phyloP scores from a whole-genome alignment of 1,140 invertebrate species.

The Hyles vespertilio region DNA sequence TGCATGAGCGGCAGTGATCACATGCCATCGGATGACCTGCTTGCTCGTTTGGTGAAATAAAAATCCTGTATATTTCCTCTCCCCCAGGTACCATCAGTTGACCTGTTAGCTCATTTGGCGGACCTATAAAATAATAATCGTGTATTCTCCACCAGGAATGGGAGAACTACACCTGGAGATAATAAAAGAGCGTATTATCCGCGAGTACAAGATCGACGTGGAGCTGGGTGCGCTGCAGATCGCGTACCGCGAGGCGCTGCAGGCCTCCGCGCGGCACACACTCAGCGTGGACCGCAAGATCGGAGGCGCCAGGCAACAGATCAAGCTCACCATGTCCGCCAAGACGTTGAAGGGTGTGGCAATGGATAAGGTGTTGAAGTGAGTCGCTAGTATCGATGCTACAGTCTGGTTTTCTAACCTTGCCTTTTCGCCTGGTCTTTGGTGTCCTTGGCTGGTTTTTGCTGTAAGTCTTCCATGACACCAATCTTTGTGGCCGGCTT shows the following conservation, averaged over 20 bases:
- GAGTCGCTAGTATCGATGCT: constrained; percentile 1
- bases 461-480: too few relatives aligned
- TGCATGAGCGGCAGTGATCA: too few relatives aligned
- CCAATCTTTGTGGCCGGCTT: too few relatives aligned
- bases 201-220: constrained; percentile 94
- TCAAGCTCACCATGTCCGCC: constrained; percentile 78
- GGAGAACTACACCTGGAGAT: constrained; percentile 98
- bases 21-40: too few relatives aligned
- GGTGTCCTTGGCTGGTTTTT: too few relatives aligned
- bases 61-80: too few relatives aligned
- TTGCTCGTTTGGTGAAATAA: too few relatives aligned
- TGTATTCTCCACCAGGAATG: constrained; percentile 81
- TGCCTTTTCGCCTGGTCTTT: too few relatives aligned
- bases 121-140: background rate
- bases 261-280: constrained; percentile 70
- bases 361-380: constrained; percentile 54
- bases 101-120: background rate
- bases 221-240: constrained; percentile 97
- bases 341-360: constrained; percentile 55
- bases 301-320: constrained; percentile 71
- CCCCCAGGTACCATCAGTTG: too few relatives aligned
- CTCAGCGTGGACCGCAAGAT: constrained; percentile 81
- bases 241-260: constrained; percentile 90
- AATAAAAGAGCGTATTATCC: constrained; percentile 89
- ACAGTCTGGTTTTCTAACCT: too few relatives aligned